A percentile compares a stretch with the other conserved stretches of the same genome.
Evolutionary conservation across 2,888 invertebrate genomes (phyloP).

Genomic region (Mongoloraphidia duomilia): DNA sequence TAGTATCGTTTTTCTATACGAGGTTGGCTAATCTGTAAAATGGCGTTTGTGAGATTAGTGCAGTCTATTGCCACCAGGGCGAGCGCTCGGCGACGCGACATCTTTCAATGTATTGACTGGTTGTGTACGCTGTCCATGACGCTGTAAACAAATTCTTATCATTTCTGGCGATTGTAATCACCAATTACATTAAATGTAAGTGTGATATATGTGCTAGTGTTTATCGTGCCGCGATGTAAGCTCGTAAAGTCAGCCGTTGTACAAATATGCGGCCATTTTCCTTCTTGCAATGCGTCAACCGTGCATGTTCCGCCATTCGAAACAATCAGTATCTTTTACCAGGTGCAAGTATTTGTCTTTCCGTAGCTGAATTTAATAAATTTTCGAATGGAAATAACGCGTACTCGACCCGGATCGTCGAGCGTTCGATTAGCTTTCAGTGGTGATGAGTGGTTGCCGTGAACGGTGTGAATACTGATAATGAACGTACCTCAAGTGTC

Average conservation of each 20-base stretch:
- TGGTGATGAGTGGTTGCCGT: conserved; percentile 10
- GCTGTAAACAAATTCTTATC: conserved; percentile 47
- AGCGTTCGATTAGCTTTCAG: conserved; percentile 22
- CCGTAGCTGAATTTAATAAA: conserved; percentile 35
- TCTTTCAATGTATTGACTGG: conserved; percentile 60
- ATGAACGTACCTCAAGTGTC: conserved; percentile 23
- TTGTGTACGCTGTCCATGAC: conserved; percentile 45
- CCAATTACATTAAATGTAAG: conserved; percentile 34
- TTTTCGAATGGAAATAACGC: conserved; percentile 32
- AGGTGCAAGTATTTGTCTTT: conserved; percentile 43
- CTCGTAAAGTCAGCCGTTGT: conserved; percentile 21
- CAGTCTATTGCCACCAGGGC: conserved; percentile 39
- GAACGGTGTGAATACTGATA: conserved; percentile 7
- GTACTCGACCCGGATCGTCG: conserved; percentile 25
- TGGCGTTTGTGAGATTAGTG: conserved; percentile 6
- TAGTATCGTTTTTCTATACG: not conserved
- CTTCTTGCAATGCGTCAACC: conserved; percentile 54
- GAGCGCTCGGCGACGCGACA: conserved; percentile 50
- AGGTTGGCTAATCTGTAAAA: too few species aligned
- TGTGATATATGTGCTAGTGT: conserved; percentile 36
- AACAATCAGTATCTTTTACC: conserved; percentile 51
- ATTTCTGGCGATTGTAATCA: conserved; percentile 35
- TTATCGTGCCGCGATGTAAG: conserved; percentile 16
- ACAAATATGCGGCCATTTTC: conserved; percentile 51
- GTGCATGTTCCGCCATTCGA: conserved; percentile 61